These are phyloP conservation scores for Vandiemenella viatica DNA, from an alignment of 2,888 invertebrate species.

Conservation along the genomic window DNA sequence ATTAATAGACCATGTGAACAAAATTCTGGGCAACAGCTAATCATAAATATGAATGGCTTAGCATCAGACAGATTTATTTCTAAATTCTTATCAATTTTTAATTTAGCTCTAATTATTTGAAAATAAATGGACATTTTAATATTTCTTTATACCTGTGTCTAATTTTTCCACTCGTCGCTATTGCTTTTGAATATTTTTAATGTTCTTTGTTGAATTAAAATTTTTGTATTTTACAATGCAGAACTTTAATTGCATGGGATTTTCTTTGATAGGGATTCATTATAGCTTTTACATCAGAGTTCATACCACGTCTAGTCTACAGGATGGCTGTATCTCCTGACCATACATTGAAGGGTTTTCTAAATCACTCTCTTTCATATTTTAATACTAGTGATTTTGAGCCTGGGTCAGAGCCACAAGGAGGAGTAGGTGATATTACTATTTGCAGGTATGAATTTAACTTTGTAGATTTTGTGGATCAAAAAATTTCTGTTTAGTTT, in stretches of 20 bases:
- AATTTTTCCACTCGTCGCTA: background rate
- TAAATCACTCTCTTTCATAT: slow-evolving; percentile 59
- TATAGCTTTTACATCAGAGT: slow-evolving; percentile 92
- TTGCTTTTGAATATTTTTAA: background rate
- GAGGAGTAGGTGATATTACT: slow-evolving; percentile 33
- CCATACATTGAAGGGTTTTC: slow-evolving; percentile 53
- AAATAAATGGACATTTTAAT: background rate
- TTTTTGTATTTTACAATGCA: background rate
- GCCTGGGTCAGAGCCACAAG: slow-evolving; percentile 28
- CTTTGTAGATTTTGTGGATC: background rate
- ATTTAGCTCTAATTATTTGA: too few species aligned
- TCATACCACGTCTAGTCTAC: slow-evolving; percentile 84
- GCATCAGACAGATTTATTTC: too few species aligned
- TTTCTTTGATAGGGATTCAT: slow-evolving; percentile 66
- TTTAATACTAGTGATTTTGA: slow-evolving; percentile 52
- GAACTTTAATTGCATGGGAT: background rate
- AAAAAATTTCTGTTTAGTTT: too few species aligned
- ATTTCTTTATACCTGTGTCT: background rate
- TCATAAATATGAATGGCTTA: too few species aligned
- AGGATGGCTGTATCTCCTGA: slow-evolving; percentile 39
- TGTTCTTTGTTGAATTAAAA: background rate
- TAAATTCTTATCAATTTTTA: too few species aligned
- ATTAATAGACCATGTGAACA: too few species aligned
- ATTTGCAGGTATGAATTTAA: slow-evolving; percentile 42
- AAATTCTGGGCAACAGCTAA: too few species aligned